Percentiles rank a stretch among this genome's conserved stretches.
These are phyloP conservation scores for Apostichopus leukothele DNA, from an alignment of 53 echinoderm and acorn worm genomes.

Conservation along the genomic window DNA sequence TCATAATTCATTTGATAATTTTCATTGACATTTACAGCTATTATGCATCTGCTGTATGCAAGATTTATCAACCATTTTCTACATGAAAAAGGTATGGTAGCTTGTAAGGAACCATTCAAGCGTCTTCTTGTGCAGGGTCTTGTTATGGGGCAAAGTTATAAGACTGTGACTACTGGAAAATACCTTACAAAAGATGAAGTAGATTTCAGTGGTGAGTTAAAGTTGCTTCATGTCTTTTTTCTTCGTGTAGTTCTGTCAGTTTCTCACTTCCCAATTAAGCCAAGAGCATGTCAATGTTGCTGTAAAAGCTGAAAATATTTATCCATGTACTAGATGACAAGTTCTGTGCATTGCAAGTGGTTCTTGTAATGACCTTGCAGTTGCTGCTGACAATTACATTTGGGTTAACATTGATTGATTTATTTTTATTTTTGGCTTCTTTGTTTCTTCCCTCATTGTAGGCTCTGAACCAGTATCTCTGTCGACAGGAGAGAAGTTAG, in stretches of 20 bases:
- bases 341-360: too few species aligned
- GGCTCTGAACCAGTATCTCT: constrained; percentile 73
- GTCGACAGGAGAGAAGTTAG: constrained; percentile 69
- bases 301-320: too few species aligned
- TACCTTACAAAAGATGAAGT: constrained; percentile 77
- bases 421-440: too few species aligned
- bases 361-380: too few species aligned
- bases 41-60: constrained; percentile 93
- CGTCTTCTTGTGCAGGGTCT: constrained; percentile 86
- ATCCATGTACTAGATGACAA: too few species aligned
- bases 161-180: constrained; percentile 76
- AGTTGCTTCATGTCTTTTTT: not conserved
- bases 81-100: constrained; percentile 78
- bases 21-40: constrained; percentile 56
- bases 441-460: not conserved
- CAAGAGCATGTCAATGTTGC: too few species aligned
- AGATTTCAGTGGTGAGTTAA: constrained; percentile 73
- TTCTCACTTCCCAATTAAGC: not conserved
- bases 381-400: too few species aligned
- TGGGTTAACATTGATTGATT: too few species aligned
- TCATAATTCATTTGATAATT: not conserved
- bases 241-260: not conserved
- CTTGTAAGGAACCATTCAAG: constrained; percentile 90
- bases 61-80: constrained; percentile 96
- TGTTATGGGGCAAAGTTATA: constrained; percentile 96